Conservation (phyloP, 2,797 vertebrate genomes). For the Gila robusta region DNA sequence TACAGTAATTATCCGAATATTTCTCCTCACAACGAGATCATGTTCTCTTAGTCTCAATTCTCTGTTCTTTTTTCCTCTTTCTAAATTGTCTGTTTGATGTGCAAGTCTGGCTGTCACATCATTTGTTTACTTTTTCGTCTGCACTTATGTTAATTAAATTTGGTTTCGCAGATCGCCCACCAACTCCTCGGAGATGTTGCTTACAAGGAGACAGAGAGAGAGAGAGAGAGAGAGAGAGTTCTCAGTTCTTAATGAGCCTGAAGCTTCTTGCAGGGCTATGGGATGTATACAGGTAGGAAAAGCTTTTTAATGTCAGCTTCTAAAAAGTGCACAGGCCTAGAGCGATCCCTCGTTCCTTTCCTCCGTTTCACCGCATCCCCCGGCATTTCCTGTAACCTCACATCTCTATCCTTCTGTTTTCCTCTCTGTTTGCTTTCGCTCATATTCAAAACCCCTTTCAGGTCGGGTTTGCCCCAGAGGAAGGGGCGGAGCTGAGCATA, state of each 20-base stretch:
- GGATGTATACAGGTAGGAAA: constrained; percentile 65
- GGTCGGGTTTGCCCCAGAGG: constrained; percentile 20
- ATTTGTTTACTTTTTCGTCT: constrained; percentile 70
- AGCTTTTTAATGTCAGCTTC: constrained; percentile 72
- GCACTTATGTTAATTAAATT: constrained; percentile 72
- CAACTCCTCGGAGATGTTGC: constrained; percentile 45
- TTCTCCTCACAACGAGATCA: constrained; percentile 10
- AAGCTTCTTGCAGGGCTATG: constrained; percentile 61
- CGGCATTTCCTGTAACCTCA: constrained; percentile 32
- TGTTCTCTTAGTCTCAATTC: constrained; percentile 13
- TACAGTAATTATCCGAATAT: constrained; percentile 29
- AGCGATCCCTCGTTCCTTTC: constrained; percentile 67
- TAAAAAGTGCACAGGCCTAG: constrained; percentile 68
- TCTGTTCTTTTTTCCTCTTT: constrained; percentile 54
- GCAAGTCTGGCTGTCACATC: constrained; percentile 55
- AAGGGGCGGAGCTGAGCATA: constrained; percentile 30
- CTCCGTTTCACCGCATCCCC: constrained; percentile 21
- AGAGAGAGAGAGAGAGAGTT: not conserved
- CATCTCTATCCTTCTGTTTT: constrained; percentile 2
- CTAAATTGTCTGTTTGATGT: constrained; percentile 70
- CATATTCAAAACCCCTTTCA: constrained; percentile 3
- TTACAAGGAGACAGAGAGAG: constrained; percentile 11
- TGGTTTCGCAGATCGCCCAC: constrained; percentile 51
- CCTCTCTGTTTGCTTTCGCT: not conserved
- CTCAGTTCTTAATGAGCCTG: constrained; percentile 71